These are phyloP conservation scores for Cyprinodon variegatus DNA, from an alignment of 2,113 vertebrate species.

Conservation along the genomic window DNA sequence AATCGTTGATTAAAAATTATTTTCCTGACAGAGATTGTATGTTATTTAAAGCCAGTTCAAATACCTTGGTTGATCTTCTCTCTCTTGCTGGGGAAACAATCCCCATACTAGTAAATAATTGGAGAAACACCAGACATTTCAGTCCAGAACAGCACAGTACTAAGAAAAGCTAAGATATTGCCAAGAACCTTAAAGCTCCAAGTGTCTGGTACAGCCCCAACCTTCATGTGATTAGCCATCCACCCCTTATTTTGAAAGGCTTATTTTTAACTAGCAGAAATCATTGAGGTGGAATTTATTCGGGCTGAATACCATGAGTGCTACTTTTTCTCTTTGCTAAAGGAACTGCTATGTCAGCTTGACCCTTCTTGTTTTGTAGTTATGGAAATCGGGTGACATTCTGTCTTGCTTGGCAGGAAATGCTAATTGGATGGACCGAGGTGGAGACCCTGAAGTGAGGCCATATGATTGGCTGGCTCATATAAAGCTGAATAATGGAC, in stretches of 20 bases:
- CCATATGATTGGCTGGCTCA: conserved; percentile 68
- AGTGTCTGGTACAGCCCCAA: too few species aligned
- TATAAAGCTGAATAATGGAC: conserved; percentile 66
- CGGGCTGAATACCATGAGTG: conserved; percentile 10
- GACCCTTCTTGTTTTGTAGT: conserved; percentile 46
- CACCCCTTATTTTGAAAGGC: conserved; percentile 9
- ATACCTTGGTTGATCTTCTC: too few species aligned
- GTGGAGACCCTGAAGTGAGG: conserved; percentile 64
- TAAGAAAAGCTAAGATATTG: too few species aligned
- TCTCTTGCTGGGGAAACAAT: too few species aligned
- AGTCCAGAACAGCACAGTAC: too few species aligned
- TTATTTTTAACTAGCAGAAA: conserved; percentile 27
- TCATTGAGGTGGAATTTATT: background rate
- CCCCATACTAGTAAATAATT: too few species aligned
- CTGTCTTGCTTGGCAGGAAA: conserved; percentile 59
- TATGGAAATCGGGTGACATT: conserved; percentile 66
- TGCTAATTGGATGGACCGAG: conserved; percentile 70
- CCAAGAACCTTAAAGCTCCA: too few species aligned
- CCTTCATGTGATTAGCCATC: too few species aligned
- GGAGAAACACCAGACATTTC: too few species aligned
- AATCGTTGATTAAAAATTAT: too few species aligned
- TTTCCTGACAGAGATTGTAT: too few species aligned
- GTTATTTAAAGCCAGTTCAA: too few species aligned
- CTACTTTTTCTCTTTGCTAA: conserved; percentile 10
- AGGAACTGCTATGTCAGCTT: conserved; percentile 51